Conservation (phyloP, 2,797 vertebrate species). For the Sus cebifrons region DNA sequence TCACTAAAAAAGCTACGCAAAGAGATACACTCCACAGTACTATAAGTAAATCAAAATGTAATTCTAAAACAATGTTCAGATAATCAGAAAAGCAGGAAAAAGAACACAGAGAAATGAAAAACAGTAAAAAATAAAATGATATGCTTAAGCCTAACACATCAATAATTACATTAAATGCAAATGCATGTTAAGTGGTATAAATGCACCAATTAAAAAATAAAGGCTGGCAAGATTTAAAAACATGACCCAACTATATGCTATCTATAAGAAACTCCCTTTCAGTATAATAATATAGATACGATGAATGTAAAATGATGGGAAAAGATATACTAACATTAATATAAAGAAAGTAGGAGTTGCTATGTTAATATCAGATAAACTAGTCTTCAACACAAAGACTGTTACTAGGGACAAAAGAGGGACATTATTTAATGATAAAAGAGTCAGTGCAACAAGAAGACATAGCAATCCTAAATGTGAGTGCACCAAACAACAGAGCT, state of each 20-base stretch:
- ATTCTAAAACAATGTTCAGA: slow-evolving; percentile 13
- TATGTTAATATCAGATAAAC: slow-evolving; percentile 25
- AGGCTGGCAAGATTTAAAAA: slow-evolving; percentile 52
- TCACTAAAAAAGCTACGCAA: neutral
- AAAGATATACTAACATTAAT: slow-evolving; percentile 8
- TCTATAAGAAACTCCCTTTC: slow-evolving; percentile 23
- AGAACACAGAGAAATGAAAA: slow-evolving; percentile 3
- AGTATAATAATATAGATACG: neutral
- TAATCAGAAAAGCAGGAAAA: slow-evolving; percentile 39
- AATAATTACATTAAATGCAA: slow-evolving; percentile 59
- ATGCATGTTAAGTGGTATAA: slow-evolving; percentile 24
- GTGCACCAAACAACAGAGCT: neutral
- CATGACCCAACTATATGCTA: neutral
- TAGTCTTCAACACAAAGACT: slow-evolving; percentile 22
- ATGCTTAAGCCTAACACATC: neutral
- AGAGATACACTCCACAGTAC: neutral
- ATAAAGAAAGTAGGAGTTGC: neutral
- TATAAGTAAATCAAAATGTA: neutral
- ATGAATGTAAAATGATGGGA: neutral
- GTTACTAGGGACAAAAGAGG: neutral
- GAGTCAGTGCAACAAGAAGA: neutral
- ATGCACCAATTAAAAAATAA: slow-evolving; percentile 11
- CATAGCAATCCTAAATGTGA: neutral
- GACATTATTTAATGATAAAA: neutral
- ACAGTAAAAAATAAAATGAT: neutral